Conservation (phyloP, 2,113 vertebrate species). For the cat (Felis catus) region DNA sequence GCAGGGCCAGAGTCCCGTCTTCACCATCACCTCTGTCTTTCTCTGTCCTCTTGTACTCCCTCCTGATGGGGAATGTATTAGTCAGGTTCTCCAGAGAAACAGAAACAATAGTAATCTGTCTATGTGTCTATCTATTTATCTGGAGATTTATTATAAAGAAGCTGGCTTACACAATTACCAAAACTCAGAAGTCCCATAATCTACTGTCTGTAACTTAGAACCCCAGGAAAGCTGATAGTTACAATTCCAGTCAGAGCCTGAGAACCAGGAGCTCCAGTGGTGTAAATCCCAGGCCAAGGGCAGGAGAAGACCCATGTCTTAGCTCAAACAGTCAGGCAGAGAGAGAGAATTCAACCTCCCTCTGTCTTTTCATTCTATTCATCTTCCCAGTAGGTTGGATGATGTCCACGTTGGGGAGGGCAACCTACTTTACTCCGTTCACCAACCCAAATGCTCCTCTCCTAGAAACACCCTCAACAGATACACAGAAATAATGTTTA, state of each 20-base stretch:
- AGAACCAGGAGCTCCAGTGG: background rate
- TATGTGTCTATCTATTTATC: background rate
- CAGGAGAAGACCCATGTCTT: background rate
- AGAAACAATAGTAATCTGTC: background rate
- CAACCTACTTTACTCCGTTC: background rate
- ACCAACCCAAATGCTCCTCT: background rate
- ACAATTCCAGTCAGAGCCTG: background rate
- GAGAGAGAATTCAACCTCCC: background rate
- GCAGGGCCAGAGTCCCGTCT: background rate
- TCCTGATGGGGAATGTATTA: background rate
- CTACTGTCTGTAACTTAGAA: background rate
- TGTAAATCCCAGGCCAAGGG: background rate
- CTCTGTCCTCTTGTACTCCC: background rate
- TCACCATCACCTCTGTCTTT: background rate
- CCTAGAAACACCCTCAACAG: background rate
- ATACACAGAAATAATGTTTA: background rate
- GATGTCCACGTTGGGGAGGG: background rate
- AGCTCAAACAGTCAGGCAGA: background rate
- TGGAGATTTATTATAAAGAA: background rate
- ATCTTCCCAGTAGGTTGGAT: background rate
- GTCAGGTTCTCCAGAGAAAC: background rate
- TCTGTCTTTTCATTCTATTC: background rate
- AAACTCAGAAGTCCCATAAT: background rate
- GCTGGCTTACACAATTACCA: background rate
- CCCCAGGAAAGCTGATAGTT: background rate